Evolutionary conservation across 1,140 invertebrate species (phyloP).

Genomic region (Listronotus oregonensis): DNA sequence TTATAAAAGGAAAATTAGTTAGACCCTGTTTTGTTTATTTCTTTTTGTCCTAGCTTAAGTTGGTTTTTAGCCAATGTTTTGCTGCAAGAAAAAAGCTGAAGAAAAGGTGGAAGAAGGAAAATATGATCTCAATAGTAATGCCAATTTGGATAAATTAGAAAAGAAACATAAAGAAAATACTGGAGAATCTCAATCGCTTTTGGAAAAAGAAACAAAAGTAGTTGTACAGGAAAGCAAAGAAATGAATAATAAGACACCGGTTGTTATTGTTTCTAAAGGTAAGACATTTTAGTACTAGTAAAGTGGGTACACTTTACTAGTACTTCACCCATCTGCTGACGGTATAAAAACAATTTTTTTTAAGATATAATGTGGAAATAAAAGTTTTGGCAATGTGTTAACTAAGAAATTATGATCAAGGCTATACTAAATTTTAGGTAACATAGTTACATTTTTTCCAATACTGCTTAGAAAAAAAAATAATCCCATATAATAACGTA

Average conservation of each 20-base stretch:
- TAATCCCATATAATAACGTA: too few relatives aligned
- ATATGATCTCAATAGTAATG: constrained; percentile 35
- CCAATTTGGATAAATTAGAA: constrained; percentile 6
- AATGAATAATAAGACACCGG: constrained; percentile 3
- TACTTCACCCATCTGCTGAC: too few relatives aligned
- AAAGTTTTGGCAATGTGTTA: too few relatives aligned
- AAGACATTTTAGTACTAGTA: too few relatives aligned
- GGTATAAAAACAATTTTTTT: too few relatives aligned
- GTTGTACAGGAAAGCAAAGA: constrained; percentile 8
- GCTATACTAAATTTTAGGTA: too few relatives aligned
- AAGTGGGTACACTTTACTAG: too few relatives aligned
- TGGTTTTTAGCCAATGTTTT: constrained; percentile 38
- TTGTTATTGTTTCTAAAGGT: constrained; percentile 32
- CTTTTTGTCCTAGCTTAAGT: constrained; percentile 19
- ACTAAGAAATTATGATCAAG: too few relatives aligned
- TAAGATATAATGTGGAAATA: too few relatives aligned
- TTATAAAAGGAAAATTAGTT: too few relatives aligned
- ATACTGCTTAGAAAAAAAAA: too few relatives aligned
- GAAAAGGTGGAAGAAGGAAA: constrained; percentile 29
- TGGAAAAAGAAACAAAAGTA: constrained; percentile 9
- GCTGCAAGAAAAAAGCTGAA: constrained; percentile 33
- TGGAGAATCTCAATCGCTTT: constrained; percentile 22
- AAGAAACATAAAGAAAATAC: constrained; percentile 10
- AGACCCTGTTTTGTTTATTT: neutral
- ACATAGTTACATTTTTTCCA: too few relatives aligned